These are phyloP conservation scores for Melipona beecheii DNA, from an alignment of 2,888 invertebrate species.

Conservation along the genomic window DNA sequence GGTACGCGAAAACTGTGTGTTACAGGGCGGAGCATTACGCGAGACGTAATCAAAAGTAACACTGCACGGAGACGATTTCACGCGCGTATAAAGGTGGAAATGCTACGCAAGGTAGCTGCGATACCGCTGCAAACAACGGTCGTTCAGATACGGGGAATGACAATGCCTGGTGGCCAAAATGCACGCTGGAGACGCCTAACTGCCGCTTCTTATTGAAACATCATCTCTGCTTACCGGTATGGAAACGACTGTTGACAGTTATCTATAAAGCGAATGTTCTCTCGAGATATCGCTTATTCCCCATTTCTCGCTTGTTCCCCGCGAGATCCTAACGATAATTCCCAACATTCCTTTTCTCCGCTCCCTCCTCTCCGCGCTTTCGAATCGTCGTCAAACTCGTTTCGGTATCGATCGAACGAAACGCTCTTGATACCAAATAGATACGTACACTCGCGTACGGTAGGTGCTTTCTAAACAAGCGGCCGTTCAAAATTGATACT, in stretches of 20 bases:
- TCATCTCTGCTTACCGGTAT: slow-evolving; percentile 73
- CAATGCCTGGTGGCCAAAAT: slow-evolving; percentile 77
- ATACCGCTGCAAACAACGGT: slow-evolving; percentile 65
- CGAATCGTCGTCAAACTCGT: background rate
- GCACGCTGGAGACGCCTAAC: slow-evolving; percentile 80
- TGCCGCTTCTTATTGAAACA: slow-evolving; percentile 80
- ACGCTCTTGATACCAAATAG: background rate
- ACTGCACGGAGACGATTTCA: slow-evolving; percentile 54
- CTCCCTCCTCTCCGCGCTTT: too few relatives aligned
- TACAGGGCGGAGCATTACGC: background rate
- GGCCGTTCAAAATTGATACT: background rate
- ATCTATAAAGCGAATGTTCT: slow-evolving; percentile 74
- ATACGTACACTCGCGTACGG: background rate
- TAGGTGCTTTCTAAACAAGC: too few relatives aligned
- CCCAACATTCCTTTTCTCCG: slow-evolving; percentile 1
- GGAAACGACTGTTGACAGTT: slow-evolving; percentile 71
- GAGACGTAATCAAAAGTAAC: slow-evolving; percentile 65
- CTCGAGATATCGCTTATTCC: slow-evolving; percentile 35
- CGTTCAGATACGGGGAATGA: slow-evolving; percentile 75
- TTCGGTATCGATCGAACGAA: background rate
- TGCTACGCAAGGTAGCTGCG: slow-evolving; percentile 58
- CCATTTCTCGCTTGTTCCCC: slow-evolving; percentile 43
- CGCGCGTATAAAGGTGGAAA: slow-evolving; percentile 54
- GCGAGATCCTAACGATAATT: slow-evolving; percentile 28
- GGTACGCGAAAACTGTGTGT: background rate